Evolutionary conservation across 92 coral and sea anemone species (phyloP).

Genomic region (Actinernus sp.): DNA sequence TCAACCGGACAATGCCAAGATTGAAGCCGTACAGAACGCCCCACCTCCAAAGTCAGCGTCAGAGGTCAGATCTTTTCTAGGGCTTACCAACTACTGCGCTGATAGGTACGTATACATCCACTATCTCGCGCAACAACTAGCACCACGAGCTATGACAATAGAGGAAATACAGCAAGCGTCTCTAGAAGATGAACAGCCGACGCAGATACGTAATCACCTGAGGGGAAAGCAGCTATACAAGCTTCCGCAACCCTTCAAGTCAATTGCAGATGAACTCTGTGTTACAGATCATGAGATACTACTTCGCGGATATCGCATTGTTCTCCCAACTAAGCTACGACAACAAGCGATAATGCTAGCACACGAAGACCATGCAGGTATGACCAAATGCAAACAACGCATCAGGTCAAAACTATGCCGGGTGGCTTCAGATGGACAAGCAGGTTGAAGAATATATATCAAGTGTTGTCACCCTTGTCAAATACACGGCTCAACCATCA

Average conservation of each 20-base stretch:
- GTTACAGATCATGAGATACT: slow-evolving; percentile 38
- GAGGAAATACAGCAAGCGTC: no score
- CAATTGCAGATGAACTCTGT: slow-evolving; percentile 34
- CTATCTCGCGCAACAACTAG: slow-evolving; percentile 12
- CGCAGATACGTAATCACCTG: slow-evolving; percentile 12
- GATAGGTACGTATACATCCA: slow-evolving; percentile 40
- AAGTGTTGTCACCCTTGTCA: slow-evolving; percentile 36
- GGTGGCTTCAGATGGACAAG: slow-evolving; percentile 14
- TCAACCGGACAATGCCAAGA: slow-evolving; percentile 26
- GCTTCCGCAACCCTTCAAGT: slow-evolving; percentile 23
- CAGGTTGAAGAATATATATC: slow-evolving; percentile 32
- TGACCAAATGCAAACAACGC: slow-evolving; percentile 49
- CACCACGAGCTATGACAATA: no score
- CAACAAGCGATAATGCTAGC: no score
- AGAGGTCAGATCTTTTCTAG: no score
- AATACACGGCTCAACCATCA: slow-evolving; percentile 3
- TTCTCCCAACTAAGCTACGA: slow-evolving; percentile 33
- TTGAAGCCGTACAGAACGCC: slow-evolving; percentile 36
- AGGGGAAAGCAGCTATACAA: slow-evolving; percentile 15
- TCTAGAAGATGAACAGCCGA: slow-evolving; percentile 16
- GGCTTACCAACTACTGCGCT: slow-evolving; percentile 33
- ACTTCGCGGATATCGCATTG: slow-evolving; percentile 32
- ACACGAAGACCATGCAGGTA: no score
- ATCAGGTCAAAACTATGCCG: slow-evolving; percentile 27
- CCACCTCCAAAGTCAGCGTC: no score